Evolutionary conservation across 2,113 vertebrate species (phyloP).

Genomic region (Scolopax mira): DNA sequence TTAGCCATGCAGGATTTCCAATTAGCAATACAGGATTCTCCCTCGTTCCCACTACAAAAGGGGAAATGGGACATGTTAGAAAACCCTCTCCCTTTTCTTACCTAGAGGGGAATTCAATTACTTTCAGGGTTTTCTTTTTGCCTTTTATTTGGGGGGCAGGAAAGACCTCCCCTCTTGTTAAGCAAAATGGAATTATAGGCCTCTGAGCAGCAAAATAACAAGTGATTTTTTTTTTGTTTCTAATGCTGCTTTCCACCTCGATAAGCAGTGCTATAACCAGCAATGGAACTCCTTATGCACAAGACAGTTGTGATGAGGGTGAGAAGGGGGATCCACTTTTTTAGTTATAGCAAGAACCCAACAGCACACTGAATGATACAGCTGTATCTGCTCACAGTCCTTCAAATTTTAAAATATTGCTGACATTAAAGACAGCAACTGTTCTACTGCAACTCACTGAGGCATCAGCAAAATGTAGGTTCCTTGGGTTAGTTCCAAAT

Average conservation of each 20-base stretch:
- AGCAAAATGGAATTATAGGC: not conserved
- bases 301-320: not conserved
- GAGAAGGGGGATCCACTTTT: constrained; percentile 19
- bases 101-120: not conserved
- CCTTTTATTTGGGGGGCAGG: not conserved
- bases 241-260: not conserved
- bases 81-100: not conserved
- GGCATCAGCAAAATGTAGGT: constrained; percentile 43
- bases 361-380: constrained; percentile 28
- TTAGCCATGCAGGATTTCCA: not conserved
- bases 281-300: constrained; percentile 23
- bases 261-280: constrained; percentile 20
- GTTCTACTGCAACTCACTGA: constrained; percentile 38
- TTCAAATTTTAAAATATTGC: constrained; percentile 17
- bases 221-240: not conserved
- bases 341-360: constrained; percentile 61
- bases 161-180: not conserved
- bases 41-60: not conserved
- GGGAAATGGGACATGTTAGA: not conserved
- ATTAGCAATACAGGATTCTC: not conserved
- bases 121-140: not conserved
- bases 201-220: constrained; percentile 11
- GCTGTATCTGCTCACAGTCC: constrained; percentile 66
- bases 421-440: constrained; percentile 10
- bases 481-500: constrained; percentile 56